Evolutionary conservation across 2,797 vertebrate genomes (phyloP), one percentile per base, ranked within the genome.

Genomic region (Mico argentatus): DNA sequence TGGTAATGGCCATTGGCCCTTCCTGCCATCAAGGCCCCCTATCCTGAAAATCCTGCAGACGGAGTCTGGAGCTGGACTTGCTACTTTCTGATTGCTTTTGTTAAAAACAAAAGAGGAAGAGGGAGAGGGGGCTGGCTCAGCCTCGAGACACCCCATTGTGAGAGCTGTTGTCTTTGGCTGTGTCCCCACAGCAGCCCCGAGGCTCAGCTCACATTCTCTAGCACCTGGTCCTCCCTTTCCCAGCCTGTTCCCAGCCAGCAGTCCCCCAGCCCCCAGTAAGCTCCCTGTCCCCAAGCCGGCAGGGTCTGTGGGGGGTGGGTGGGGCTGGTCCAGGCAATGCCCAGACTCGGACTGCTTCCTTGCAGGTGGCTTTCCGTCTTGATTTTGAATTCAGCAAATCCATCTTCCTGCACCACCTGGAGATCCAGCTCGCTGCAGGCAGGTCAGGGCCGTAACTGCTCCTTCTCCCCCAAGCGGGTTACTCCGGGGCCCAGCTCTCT

Each of bases 341-440:
- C 44, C 46, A 59, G 22, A 7, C 46, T 15, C 0, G 2, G 64
- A 39, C 77, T 2, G 76, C 80, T 96, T 84, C 82, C 94, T 17
- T 94, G 0, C 95, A 99, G 99, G 99, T 99, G 1, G 98, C 99
- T 41, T 99, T 99, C 98, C 99, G 99, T 46, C 98, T 99, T 98
- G 99, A 99, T 98, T 99, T 99, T 48, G 99, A 99, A 95, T 99
- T 99, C 98, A 99, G 99, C 98, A 99, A 99, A 30, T 99, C 98
- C 0, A 13, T 99, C 87, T 99, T 99, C 97, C 98, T 99, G 41
- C 98, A 99, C 39, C 98, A 99, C 93, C 79, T 99, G 98, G 98
- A 99, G 97, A 98, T 99, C 94, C 97, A 98, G 93, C 97, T 99
- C 96, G 92, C 98, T 1, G 55, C 91, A 0, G 81, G 93, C 97